phyloP scores from a whole-genome alignment of 2,113 vertebrate species.

The Crocuta crocuta region DNA sequence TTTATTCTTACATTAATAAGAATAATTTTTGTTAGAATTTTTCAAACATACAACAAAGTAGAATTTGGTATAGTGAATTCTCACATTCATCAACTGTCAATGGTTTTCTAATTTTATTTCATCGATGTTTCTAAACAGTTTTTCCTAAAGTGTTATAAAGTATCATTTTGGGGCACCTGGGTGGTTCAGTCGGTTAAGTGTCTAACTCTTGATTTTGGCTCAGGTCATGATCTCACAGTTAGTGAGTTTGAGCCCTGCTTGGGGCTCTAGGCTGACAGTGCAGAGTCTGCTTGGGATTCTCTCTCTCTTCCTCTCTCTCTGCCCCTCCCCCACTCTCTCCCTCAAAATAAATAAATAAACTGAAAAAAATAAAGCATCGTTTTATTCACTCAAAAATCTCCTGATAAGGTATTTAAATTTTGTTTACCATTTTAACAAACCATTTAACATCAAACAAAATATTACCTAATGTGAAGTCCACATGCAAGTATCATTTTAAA shows the following conservation, averaged over 20 bases:
- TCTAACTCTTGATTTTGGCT: no score
- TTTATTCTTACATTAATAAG: slow-evolving; percentile 80
- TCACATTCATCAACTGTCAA: neutral
- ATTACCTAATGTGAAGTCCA: neutral
- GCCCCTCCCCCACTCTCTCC: no score
- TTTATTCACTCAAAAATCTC: neutral
- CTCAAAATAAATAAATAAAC: no score
- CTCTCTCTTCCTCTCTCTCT: no score
- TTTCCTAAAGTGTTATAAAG: neutral
- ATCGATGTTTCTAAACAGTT: neutral
- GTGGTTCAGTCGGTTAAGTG: no score
- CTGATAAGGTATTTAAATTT: neutral
- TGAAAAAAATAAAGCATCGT: neutral
- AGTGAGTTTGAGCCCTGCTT: no score
- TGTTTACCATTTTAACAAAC: neutral
- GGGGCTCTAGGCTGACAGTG: no score
- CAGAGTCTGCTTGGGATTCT: no score
- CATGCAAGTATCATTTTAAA: neutral
- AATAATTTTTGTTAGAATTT: neutral
- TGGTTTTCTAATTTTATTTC: neutral
- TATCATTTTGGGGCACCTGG: neutral
- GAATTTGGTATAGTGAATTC: neutral
- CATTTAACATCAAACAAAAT: neutral
- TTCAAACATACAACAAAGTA: neutral
- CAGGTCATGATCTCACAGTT: no score